Evolutionary conservation across 2,888 invertebrate genomes (phyloP).

Genomic region (Chymomyza procnemis): DNA sequence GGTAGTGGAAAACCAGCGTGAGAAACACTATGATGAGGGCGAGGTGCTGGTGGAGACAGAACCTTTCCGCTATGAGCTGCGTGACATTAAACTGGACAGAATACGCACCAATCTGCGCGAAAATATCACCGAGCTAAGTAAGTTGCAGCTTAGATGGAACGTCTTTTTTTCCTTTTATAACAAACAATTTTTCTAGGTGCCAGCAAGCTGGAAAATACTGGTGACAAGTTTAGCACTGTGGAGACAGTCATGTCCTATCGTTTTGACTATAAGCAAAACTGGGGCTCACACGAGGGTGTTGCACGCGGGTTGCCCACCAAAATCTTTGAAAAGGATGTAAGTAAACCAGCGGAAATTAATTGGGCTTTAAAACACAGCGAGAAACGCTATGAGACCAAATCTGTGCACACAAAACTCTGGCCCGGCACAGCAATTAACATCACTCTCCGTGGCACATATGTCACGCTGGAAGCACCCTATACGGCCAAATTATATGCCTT

Average conservation of each 20-base stretch:
- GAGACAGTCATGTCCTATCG: conserved; percentile 87
- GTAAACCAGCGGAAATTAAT: conserved; percentile 80
- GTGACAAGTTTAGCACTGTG: conserved; percentile 82
- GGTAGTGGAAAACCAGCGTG: conserved; percentile 83
- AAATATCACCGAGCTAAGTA: conserved; percentile 80
- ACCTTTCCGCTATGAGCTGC: conserved; percentile 87
- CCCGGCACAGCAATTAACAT: conserved; percentile 91
- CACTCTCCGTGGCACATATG: conserved; percentile 86
- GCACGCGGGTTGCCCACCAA: conserved; percentile 77
- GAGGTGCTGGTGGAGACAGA: conserved; percentile 90
- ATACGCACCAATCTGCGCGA: conserved; percentile 80
- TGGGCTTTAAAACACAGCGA: conserved; percentile 84
- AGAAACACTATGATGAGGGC: conserved; percentile 82
- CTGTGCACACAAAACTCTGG: conserved; percentile 83
- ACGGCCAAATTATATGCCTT: conserved; percentile 84
- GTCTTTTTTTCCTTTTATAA: neutral
- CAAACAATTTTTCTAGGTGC: conserved; percentile 55
- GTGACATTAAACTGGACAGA: conserved; percentile 82
- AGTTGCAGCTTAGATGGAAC: conserved; percentile 69
- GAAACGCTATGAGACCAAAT: conserved; percentile 80
- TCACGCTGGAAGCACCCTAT: conserved; percentile 87
- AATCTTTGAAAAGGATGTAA: conserved; percentile 70
- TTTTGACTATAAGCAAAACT: conserved; percentile 85
- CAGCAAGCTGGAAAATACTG: conserved; percentile 80
- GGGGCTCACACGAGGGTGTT: conserved; percentile 86